Base-by-base conservation (phyloP, 92 coral and sea anemone species). In the Zoanthus solanderi region DNA sequence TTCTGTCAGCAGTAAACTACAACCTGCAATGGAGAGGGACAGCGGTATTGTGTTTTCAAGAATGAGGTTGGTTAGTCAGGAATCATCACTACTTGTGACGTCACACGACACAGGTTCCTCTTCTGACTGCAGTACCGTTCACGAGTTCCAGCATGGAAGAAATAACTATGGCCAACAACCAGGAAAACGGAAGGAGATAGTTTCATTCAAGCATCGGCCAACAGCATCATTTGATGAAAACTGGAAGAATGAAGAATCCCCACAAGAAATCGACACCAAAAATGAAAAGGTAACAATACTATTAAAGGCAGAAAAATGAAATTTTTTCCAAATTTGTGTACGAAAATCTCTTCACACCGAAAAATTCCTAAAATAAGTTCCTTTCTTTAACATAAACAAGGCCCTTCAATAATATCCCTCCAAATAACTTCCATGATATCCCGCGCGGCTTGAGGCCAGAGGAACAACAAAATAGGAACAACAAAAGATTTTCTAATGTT, bases 31-130 rank as follows among this genome's bases (percentile, higher is more conserved):
- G 1, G 83, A 78, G 5, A 54, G 68, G 60, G 83, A 78, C 83
- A 78, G 83, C 61, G 83, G 83, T 29, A 78, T 78, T 30, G 83
- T 14, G 18, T 56, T 78, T 46, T 78, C 83, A 78, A 78, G 68
- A 2, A 9, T 30, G 54, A 14, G 47, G 29, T 9, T 78, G n/a
- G 46, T 56, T 56, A 34, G 32, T 58, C 53, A 78, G 67, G 67
- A 54, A 14, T 54, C 83, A 16, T 78, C 83, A 28, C 68, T 78
- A 65, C 44, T 78, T 46, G 34, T 78, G 16, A 78, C 28, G 68
- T 78, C 83, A 30, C 83, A 78, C 29, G 68, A 78, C 47, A 78
- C 83, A 56, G 83, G 54, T 68, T 53, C n/a, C 18, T 7, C n/a
- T 56, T 50, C 67, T 10, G 67, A 52, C 53, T 57, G 47, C 47